Base-by-base conservation (phyloP, 2,113 vertebrate genomes). In the Platycercus adscitus region DNA sequence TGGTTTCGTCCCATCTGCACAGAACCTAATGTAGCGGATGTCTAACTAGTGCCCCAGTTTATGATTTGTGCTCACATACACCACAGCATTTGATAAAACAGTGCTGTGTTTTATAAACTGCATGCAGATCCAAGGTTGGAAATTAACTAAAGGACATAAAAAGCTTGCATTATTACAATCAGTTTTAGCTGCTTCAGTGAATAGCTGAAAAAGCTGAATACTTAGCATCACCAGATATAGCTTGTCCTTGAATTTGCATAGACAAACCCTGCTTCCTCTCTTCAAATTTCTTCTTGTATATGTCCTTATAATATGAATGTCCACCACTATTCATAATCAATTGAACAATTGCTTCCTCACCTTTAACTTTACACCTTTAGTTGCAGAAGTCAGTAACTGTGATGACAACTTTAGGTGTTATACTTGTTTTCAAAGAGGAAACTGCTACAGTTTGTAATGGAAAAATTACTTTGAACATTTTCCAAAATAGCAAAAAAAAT, bases 401-500 rank as follows among this genome's bases (percentile, higher is more conserved):
- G 94, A 94, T 1, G 8, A 73, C 84, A 96, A 88, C 63, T 80
- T 94, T 17, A 91, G 93, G 91, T 64, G 53, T 88, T 93, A 76
- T 81, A 41, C 26, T 94, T 93, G 46, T 72, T 94, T 95, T 84
- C 60, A 56, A 72, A 92, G 85, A 96, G 77, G 90, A 95, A 87
- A 93, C 86, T 80, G 92, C 89, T 92, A 77, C 18, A 19, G 95
- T 96, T 97, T 97, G 89, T 95, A 94, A 83, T 70, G 81, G 94
- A 88, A 96, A 96, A 96, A 17, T 88, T 96, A 93, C 96, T 97
- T 95, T 89, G 86, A 97, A 97, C 94, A 78, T 92, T 92, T 98
- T 98, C 96, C 96, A 97, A 96, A 97, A 90, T 13, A 97, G 93
- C 68, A 96, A 96, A 96, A 95, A 95, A 98, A 98, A 95, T 96